A percentile compares a stretch with the other conserved stretches of the same genome.
These are phyloP conservation scores for Drosophila macrothrix DNA, from an alignment of 2,888 invertebrate species.

Conservation along the genomic window DNA sequence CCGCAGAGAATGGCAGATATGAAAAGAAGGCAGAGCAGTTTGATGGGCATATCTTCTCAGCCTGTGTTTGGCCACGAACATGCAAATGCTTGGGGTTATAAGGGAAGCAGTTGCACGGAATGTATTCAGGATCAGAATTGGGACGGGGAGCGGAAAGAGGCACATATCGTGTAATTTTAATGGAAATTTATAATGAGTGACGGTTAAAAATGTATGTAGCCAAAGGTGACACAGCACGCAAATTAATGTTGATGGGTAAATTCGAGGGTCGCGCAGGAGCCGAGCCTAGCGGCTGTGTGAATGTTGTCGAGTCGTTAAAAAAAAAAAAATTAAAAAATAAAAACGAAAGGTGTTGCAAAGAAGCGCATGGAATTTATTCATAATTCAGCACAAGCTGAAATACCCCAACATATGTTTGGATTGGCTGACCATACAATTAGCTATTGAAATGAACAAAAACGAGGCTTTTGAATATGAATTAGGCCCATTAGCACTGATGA, in stretches of 20 bases:
- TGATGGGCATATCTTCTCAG: slow-evolving; percentile 6
- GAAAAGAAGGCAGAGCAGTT: slow-evolving; percentile 21
- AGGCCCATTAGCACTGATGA: slow-evolving; percentile 3
- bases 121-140: slow-evolving; percentile 1
- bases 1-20: slow-evolving; percentile 14
- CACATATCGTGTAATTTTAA: slow-evolving; percentile 75
- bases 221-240: slow-evolving; percentile 74
- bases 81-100: slow-evolving; percentile 35
- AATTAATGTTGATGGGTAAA: slow-evolving; percentile 49
- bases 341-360: slow-evolving; percentile 65
- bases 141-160: neutral
- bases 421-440: slow-evolving; percentile 61
- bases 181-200: slow-evolving; percentile 80
- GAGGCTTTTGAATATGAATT: slow-evolving; percentile 56
- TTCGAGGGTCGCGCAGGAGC: slow-evolving; percentile 17
- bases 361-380: slow-evolving; percentile 57
- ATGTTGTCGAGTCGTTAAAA: slow-evolving; percentile 73
- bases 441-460: slow-evolving; percentile 44
- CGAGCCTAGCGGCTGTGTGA: slow-evolving; percentile 65
- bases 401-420: slow-evolving; percentile 12
- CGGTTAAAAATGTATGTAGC: slow-evolving; percentile 69
- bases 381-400: slow-evolving; percentile 31
- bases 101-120: slow-evolving; percentile 2
- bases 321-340: slow-evolving; percentile 12
- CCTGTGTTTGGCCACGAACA: slow-evolving; percentile 36